Evolutionary conservation across 2,888 invertebrate genomes (phyloP).

Genomic region (Gymnocheta viridis): DNA sequence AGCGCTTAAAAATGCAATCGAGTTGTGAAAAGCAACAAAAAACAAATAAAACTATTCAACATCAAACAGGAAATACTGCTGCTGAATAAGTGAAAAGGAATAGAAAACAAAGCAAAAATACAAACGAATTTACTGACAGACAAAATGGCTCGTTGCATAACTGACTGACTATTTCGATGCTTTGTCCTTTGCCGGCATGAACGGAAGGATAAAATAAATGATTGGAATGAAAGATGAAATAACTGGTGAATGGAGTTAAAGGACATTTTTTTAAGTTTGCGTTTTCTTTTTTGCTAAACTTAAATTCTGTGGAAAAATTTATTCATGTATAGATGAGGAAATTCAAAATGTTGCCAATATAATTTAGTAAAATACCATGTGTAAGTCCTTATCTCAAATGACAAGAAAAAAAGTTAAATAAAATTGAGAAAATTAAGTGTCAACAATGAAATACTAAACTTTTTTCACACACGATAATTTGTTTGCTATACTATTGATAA

Average conservation of each 20-base stretch:
- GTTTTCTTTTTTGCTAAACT: slow-evolving; percentile 65
- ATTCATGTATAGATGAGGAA: slow-evolving; percentile 76
- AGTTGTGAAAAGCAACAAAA: slow-evolving; percentile 12
- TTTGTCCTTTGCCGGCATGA: slow-evolving; percentile 8
- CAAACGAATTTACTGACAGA: slow-evolving; percentile 11
- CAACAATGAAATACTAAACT: not conserved
- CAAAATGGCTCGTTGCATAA: not conserved
- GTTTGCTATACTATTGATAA: no score
- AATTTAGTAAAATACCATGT: slow-evolving; percentile 34
- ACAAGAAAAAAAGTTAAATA: not conserved
- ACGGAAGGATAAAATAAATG: slow-evolving; percentile 64
- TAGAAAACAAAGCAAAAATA: not conserved
- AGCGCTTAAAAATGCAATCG: slow-evolving; percentile 47
- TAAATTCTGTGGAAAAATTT: slow-evolving; percentile 77
- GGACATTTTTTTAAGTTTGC: slow-evolving; percentile 25
- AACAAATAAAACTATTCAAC: slow-evolving; percentile 28
- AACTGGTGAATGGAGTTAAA: slow-evolving; percentile 54
- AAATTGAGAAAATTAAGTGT: not conserved
- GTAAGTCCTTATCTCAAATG: slow-evolving; percentile 6
- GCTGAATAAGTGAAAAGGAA: slow-evolving; percentile 31
- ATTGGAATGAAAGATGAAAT: slow-evolving; percentile 64
- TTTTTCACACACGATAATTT: not conserved
- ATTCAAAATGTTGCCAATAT: slow-evolving; percentile 48
- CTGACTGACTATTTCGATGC: slow-evolving; percentile 6
- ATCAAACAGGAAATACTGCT: slow-evolving; percentile 40